Evolutionary conservation across 2,888 invertebrate genomes (phyloP), one percentile per base, ranked within the genome.

Genomic region (Leptopilina myrica): DNA sequence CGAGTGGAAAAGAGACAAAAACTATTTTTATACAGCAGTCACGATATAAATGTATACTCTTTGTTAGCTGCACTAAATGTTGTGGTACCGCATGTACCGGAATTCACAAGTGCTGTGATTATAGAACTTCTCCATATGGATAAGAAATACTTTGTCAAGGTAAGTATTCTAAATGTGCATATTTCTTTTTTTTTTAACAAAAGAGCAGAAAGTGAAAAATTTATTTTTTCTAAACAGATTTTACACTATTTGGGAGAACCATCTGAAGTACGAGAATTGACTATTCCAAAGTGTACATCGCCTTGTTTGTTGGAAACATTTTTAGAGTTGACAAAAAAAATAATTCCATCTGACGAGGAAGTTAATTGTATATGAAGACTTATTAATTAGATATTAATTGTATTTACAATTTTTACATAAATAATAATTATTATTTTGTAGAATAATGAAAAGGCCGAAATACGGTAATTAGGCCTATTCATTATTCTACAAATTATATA

Each of bases 271-370:
- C 15, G 14, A 14, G 69, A 69, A 53, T 26, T 69, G n/a, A 26
- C 14, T 0, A 90, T 94, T 53, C 91, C 91, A 0, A 93, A 93
- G 2, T 94, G 94, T 84, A 92, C 92, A 1, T 79, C 86, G 4
- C 87, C 93, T 11, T 94, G 94, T 85, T 93, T 93, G 69, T 92
- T 93, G 76, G 91, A 93, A 9, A 91, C 90, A 62, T 94, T 94
- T 84, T 85, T 92, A 9, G 83, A 84, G 6, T 88, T 94, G 14
- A 92, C 93, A 14, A 92, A 92, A 85, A 92, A 92, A 79, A 92
- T 93, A 64, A 91, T 92, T 77, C 92, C 93, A 49, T 89, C 92
- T 65, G 89, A 92, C 78, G 92, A 92, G 84, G 91, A 92, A 80
- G 49, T 82, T 33, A 65, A 79, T 5, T 85, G 85, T 46, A 46